Base-by-base conservation (phyloP, 2,113 vertebrate genomes). In the Psittacula cyanocephala region DNA sequence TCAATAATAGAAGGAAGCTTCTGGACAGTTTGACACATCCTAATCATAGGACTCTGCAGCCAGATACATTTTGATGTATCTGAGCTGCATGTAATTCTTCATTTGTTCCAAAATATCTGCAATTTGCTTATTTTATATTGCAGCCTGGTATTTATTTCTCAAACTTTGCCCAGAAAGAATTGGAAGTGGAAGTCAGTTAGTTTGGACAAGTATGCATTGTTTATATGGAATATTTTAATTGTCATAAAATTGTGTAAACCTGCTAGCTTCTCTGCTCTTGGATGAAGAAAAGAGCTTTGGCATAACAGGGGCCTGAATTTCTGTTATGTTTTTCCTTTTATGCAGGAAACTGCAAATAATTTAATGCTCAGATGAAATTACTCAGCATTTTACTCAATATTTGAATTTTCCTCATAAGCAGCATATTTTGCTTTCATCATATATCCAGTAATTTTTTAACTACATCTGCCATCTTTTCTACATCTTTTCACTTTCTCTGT, bases 141-240 rank as follows among this genome's bases (percentile, higher is more conserved):
- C 24, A 80, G 57, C 70, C 59, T 79, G 88, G 80, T 86, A 88
- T 94, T 97, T 91, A 55, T 91, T 93, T 83, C 91, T 50, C 44
- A 81, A 17, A 60, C 86, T 88, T 93, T 67, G 84, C 91, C 74
- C 82, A 33, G 59, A 92, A 93, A 90, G 77, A 92, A 88, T 55
- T 96, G 87, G 91, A 97, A 95, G 79, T 77, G 82, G 86, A 91
- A 93, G 80, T 89, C 69, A 76, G 79, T 90, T 90, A 88, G 62
- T 91, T 83, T 93, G 91, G 81, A 95, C 72, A 94, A 92, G 27
- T 86, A 89, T 50, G 81, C 29, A 63, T 96, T 95, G 86, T 97
- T 96, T 96, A 92, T 96, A 81, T 89, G 94, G 91, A 96, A 88
- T 81, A 85, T 94, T 97, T 91, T 95, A 95, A 95, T 93, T 93